Conservation (phyloP, 1,140 invertebrate genomes). For the Bombus affinis region DNA sequence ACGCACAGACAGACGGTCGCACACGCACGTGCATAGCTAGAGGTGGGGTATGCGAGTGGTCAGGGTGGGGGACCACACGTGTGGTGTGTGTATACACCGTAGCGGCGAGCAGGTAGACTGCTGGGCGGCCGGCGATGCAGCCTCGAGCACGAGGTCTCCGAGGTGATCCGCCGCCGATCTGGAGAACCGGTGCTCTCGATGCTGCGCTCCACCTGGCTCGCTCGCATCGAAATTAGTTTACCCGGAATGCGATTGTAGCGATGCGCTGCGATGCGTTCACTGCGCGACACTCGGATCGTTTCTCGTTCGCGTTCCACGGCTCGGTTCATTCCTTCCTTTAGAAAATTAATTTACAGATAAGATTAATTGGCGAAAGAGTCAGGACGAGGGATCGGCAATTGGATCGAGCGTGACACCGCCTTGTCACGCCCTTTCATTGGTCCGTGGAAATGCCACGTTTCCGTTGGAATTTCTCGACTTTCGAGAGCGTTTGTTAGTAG, state of each 20-base stretch:
- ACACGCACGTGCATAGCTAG: slow-evolving; percentile 57
- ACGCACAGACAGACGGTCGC: slow-evolving; percentile 54
- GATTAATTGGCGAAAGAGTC: background rate
- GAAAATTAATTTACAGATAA: slow-evolving; percentile 24
- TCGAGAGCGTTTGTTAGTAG: no score
- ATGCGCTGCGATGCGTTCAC: background rate
- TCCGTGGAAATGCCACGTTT: background rate
- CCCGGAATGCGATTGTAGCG: slow-evolving; percentile 43
- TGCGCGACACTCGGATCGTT: slow-evolving; percentile 1
- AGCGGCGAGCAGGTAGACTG: slow-evolving; percentile 78
- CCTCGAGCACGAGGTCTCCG: slow-evolving; percentile 55
- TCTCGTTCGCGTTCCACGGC: no score
- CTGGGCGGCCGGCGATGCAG: slow-evolving; percentile 73
- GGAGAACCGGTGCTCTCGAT: slow-evolving; percentile 55
- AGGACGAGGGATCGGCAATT: no score
- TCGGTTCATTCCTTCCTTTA: background rate
- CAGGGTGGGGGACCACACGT: slow-evolving; percentile 71
- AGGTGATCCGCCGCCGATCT: slow-evolving; percentile 54
- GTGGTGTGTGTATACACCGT: slow-evolving; percentile 67
- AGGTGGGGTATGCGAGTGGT: slow-evolving; percentile 46
- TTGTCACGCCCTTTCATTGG: background rate
- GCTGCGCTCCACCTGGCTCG: slow-evolving; percentile 22
- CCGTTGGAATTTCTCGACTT: background rate
- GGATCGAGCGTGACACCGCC: background rate
- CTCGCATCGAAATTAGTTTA: slow-evolving; percentile 49